phyloP scores from a whole-genome alignment of 2,113 vertebrate species.

The Miniopterus natalensis region DNA sequence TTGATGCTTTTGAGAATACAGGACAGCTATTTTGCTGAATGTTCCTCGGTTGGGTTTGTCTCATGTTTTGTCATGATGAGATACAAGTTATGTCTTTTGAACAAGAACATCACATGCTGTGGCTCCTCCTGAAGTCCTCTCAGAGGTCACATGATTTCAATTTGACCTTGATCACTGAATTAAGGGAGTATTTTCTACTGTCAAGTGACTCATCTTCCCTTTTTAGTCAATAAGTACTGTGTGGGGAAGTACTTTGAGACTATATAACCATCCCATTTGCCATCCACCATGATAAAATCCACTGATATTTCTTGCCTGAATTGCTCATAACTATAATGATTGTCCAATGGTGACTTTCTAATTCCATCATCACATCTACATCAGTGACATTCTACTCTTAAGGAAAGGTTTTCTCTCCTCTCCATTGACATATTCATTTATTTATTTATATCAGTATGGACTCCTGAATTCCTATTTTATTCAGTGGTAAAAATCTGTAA shows the following conservation, averaged over 20 bases:
- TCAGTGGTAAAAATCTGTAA: constrained; percentile 23
- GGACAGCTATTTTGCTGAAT: neutral
- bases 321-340: neutral
- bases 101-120: neutral
- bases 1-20: neutral
- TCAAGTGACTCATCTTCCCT: neutral
- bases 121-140: neutral
- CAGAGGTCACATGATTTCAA: neutral
- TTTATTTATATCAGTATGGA: neutral
- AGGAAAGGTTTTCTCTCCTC: neutral
- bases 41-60: neutral
- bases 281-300: neutral
- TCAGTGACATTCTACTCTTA: constrained; percentile 37
- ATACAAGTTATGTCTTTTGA: neutral
- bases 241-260: neutral
- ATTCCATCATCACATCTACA: neutral
- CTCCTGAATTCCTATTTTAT: constrained; percentile 23
- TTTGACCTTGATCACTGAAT: neutral
- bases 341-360: neutral
- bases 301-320: neutral
- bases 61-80: neutral
- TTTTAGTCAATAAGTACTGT: neutral
- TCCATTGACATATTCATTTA: neutral
- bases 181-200: neutral
- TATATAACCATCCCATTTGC: neutral